Base-by-base conservation (phyloP, 2,888 invertebrate genomes). In the Drosophila nr. perissopoda region DNA sequence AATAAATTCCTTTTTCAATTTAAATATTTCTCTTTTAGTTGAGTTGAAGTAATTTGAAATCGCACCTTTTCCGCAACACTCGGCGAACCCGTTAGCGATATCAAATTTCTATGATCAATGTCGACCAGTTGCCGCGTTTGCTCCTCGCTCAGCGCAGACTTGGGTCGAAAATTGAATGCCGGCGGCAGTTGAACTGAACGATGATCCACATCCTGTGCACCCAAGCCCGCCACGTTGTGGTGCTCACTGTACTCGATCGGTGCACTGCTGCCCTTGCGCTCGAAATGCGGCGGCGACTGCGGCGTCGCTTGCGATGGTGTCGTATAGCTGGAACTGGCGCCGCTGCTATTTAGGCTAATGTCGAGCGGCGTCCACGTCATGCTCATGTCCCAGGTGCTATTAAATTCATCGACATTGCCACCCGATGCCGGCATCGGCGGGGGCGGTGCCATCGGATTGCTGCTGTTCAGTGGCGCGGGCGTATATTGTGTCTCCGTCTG, bases 31-130 rank as follows among this genome's bases (percentile, higher is more conserved):
- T 21, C 13, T 21, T 21, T 21, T 13, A 21, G 21, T 46, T 46
- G 21, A 21, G 21, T 46, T 13, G 21, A 21, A 46, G 21, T n/a
- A 13, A n/a, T n/a, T 13, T 3, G 18, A 38, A 34, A 42, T 36
- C 76, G 38, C 52, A 86, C 87, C 88, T 87, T 87, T n/a, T 87
- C 87, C 11, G 73, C 71, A 6, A 71, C 75, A 13, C 91, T 94
- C 0, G 95, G 96, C 29, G 96, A 96, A 42, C 97, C 96, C 16
- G 97, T 97, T 59, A 97, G 93, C 69, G 97, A 96, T 89, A 97
- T 97, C 72, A 97, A 93, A 93, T 97, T 97, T 80, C 97, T 94
- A 90, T 97, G 97, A 92, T 97, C 97, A 57, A 97, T 96, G 91
- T 97, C 97, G 92, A 94, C 97, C 92, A 95, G 74, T 67, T 81